These are phyloP conservation scores for Cydia fagiglandana DNA, from an alignment of 1,140 invertebrate species.

Conservation along the genomic window DNA sequence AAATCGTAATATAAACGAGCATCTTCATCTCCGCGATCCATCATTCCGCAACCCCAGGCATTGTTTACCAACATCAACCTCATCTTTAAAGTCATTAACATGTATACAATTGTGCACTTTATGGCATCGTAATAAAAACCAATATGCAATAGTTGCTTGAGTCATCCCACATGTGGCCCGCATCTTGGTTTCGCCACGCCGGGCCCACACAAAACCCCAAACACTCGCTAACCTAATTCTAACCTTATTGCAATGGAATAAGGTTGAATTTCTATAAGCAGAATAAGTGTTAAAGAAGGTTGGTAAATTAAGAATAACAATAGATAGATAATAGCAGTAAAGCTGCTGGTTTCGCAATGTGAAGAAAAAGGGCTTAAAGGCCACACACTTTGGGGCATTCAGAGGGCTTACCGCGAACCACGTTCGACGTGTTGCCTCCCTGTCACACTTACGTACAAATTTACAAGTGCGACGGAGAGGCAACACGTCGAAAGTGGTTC, in stretches of 20 bases:
- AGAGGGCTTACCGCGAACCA: too few species aligned
- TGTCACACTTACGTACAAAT: too few species aligned
- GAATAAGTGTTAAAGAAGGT: background rate
- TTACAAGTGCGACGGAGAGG: too few species aligned
- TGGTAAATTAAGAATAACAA: constrained; percentile 8
- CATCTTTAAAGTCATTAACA: background rate
- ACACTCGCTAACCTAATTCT: background rate
- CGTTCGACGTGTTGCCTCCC: too few species aligned
- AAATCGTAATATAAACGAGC: background rate
- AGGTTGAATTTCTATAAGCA: background rate
- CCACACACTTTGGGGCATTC: background rate
- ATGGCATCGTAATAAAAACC: background rate
- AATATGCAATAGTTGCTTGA: background rate
- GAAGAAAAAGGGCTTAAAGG: background rate
- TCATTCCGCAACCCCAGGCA: background rate
- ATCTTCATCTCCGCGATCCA: background rate
- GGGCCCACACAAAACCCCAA: constrained; percentile 1
- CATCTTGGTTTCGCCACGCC: constrained; percentile 22
- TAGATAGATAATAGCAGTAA: background rate
- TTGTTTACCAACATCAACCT: background rate
- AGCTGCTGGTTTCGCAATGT: background rate
- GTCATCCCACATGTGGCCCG: constrained; percentile 27
- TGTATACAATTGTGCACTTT: background rate
- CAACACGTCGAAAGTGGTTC: too few species aligned
- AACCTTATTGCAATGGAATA: background rate